Percentiles rank a stretch among this genome's conserved stretches.
Conservation (phyloP, 2,113 vertebrate genomes). For the Vanacampus margaritifer region DNA sequence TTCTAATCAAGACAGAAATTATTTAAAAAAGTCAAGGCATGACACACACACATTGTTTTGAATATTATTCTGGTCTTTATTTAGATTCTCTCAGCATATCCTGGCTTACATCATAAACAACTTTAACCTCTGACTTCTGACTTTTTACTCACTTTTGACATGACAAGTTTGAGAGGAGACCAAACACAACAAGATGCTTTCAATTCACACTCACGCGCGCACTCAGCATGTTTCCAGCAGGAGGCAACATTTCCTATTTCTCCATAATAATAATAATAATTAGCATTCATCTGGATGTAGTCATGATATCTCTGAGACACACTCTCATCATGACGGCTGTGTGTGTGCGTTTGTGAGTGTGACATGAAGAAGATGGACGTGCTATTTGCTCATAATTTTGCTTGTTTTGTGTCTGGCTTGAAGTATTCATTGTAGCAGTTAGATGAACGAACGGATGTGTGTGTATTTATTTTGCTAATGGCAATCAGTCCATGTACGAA, state of each 20-base stretch:
- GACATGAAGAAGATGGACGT: not conserved
- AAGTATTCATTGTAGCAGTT: conserved; percentile 18
- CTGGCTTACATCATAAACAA: not conserved
- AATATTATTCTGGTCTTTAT: conserved; percentile 3
- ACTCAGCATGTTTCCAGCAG: not conserved
- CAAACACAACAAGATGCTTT: not conserved
- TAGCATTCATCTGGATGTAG: not conserved
- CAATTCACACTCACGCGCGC: not conserved
- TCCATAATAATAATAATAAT: not conserved
- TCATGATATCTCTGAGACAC: not conserved
- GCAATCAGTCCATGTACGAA: conserved; percentile 91
- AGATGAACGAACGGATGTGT: conserved; percentile 13
- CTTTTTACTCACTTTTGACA: not conserved
- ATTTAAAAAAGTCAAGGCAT: not conserved
- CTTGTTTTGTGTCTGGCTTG: not conserved
- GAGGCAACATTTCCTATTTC: not conserved
- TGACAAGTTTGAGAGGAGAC: not conserved
- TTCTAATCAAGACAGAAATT: too few species aligned
- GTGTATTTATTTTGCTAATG: conserved; percentile 66
- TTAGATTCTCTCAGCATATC: not conserved
- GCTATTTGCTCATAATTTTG: not conserved
- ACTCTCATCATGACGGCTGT: not conserved
- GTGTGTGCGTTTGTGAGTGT: not conserved
- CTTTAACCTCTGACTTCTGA: not conserved
- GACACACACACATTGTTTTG: not conserved